These are phyloP conservation scores for Calyptommatus sinebrachiatus DNA, from an alignment of 2,113 vertebrate genomes.

Conservation along the genomic window DNA sequence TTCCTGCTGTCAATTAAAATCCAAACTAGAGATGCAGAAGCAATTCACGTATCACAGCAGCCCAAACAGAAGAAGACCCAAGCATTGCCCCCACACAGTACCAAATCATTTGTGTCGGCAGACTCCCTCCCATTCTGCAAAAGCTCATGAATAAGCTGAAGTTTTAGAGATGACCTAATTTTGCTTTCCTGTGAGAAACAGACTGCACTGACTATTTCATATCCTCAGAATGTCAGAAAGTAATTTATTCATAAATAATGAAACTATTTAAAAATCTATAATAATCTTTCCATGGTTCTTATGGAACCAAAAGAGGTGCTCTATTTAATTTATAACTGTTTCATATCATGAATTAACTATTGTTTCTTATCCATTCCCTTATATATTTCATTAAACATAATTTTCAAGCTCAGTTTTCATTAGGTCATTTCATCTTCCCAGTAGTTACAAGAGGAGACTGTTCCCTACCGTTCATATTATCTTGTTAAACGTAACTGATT, in stretches of 20 bases:
- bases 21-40: constrained; percentile 40
- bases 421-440: background rate
- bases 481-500: background rate
- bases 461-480: background rate
- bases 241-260: background rate
- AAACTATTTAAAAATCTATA: background rate
- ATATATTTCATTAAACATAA: background rate
- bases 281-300: background rate
- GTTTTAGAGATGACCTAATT: constrained; percentile 23
- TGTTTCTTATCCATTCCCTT: background rate
- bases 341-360: background rate
- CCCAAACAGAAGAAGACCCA: constrained; percentile 30
- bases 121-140: constrained; percentile 1
- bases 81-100: background rate
- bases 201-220: background rate
- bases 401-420: constrained; percentile 1
- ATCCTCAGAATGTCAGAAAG: background rate
- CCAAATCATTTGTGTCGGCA: background rate
- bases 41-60: constrained; percentile 42
- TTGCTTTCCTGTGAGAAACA: constrained; percentile 6
- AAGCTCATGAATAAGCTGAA: constrained; percentile 21
- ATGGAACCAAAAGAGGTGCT: background rate
- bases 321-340: background rate
- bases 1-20: constrained; percentile 42
- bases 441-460: background rate